Evolutionary conservation across 1,140 invertebrate species (phyloP).

Genomic region (Pseudomyrmex sp.): DNA sequence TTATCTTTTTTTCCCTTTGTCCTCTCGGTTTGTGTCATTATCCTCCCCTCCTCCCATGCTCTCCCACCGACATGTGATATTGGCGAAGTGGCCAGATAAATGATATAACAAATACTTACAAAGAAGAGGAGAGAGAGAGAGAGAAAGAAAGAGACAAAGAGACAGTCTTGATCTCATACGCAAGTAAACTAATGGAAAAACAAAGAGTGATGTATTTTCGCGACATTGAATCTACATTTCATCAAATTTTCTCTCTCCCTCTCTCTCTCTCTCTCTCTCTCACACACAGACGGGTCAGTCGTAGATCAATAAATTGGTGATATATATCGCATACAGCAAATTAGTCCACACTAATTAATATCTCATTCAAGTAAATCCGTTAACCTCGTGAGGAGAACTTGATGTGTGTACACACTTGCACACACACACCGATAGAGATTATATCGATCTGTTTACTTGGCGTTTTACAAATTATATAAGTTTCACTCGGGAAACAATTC

Average conservation of each 20-base stretch:
- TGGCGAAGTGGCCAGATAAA: conserved; percentile 37
- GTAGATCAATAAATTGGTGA: background rate
- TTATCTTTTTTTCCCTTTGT: conserved; percentile 41
- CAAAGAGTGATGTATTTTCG: background rate
- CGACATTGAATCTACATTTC: background rate
- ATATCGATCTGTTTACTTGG: background rate
- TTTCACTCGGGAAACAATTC: background rate
- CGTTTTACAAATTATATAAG: background rate
- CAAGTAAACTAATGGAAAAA: background rate
- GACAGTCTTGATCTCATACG: background rate
- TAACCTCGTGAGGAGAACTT: background rate
- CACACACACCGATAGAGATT: background rate
- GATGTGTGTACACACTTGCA: background rate
- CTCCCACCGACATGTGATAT: conserved; percentile 50
- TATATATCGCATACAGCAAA: too few relatives aligned
- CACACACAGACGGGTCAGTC: background rate
- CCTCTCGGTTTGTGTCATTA: conserved; percentile 65
- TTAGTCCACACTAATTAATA: too few relatives aligned
- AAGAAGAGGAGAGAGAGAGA: too few relatives aligned
- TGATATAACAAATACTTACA: conserved; percentile 42
- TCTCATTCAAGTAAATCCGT: background rate
- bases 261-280: too few relatives aligned
- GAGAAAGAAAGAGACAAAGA: background rate
- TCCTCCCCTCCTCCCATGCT: background rate
- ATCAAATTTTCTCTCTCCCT: background rate